Base-by-base conservation (phyloP, 2,113 vertebrate genomes). In the Takifugu bimaculatus region DNA sequence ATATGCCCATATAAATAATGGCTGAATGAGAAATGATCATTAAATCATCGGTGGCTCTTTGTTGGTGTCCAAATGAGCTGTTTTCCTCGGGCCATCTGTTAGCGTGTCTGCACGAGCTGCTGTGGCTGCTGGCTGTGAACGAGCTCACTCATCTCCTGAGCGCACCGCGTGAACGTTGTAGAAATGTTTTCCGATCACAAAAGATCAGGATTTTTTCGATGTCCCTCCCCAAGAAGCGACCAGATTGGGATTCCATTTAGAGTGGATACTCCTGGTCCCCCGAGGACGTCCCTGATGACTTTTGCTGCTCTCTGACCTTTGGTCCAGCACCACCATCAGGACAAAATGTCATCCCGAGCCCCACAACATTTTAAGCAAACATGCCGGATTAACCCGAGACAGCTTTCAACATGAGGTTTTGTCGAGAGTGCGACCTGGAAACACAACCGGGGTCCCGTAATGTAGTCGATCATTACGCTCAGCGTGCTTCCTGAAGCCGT, bases 1-100 rank as follows among this genome's bases (percentile, higher is more conserved):
- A 87, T 86, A 71, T 82, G 80, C 74, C 82, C 80, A 75, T 86
- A 89, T 74, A 87, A 90, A 90, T 85, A 86, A 88, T 79, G 71
- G 49, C 69, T 69, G 78, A 87, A 85, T 83, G 80, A 81, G 78
- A 81, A 87, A 85, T 65, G 65, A 87, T 86, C 85, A 84, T 90
- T 85, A 86, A 87, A 87, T 86, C 84, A 86, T 83, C 32, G 63
- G 63, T n/a, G 78, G 69, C 69, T 82, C 82, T 88, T 88, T 90
- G 87, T 89, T 75, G 65, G 73, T 63, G 78, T 84, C 78, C 77
- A 88, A 79, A 88, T 82, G 84, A 85, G 79, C 84, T 80, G 77
- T 66, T 67, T 82, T 83, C 44, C 83, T 51, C 61, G 0, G 60
- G 55, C 87, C 87, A 89, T 90, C 86, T 89, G 88, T 85, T 80